Evolutionary conservation across 1,140 invertebrate genomes (phyloP).

Genomic region (Asbolus verrucosus): DNA sequence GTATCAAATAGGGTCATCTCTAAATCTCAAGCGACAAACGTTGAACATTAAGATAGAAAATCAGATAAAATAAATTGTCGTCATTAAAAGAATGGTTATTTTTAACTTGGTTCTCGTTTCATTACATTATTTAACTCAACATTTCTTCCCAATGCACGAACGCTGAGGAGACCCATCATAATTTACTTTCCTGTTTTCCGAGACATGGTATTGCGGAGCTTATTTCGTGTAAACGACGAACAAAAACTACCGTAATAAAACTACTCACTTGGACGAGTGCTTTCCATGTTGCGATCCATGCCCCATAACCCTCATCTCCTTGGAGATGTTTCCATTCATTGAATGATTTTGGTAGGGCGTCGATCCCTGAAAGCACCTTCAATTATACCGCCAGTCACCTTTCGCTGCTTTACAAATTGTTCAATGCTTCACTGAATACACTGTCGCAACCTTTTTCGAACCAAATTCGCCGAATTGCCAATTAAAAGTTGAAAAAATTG

Average conservation of each 20-base stretch:
- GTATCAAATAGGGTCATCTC: too few species aligned
- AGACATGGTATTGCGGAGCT: too few species aligned
- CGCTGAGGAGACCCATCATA: too few species aligned
- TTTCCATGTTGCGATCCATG: constrained; percentile 79
- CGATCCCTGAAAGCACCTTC: constrained; percentile 52
- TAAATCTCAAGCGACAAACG: too few species aligned
- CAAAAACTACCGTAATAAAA: constrained; percentile 1
- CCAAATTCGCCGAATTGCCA: not conserved
- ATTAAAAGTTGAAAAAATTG: constrained; percentile 4
- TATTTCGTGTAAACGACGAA: not conserved
- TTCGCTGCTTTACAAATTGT: constrained; percentile 6
- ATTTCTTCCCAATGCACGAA: too few species aligned
- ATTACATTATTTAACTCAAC: too few species aligned
- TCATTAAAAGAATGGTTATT: too few species aligned
- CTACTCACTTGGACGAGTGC: constrained; percentile 76
- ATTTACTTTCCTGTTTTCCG: too few species aligned
- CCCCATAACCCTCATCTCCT: constrained; percentile 89
- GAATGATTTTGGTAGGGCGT: constrained; percentile 70
- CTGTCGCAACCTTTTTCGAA: not conserved
- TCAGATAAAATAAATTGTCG: too few species aligned
- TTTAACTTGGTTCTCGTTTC: too few species aligned
- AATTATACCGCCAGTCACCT: not conserved
- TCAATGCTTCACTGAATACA: constrained; percentile 1
- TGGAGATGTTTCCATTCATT: constrained; percentile 83
- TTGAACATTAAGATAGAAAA: too few species aligned